These are phyloP conservation scores for Hirudo medicinalis DNA, from an alignment of 1,140 invertebrate genomes.

Conservation along the genomic window DNA sequence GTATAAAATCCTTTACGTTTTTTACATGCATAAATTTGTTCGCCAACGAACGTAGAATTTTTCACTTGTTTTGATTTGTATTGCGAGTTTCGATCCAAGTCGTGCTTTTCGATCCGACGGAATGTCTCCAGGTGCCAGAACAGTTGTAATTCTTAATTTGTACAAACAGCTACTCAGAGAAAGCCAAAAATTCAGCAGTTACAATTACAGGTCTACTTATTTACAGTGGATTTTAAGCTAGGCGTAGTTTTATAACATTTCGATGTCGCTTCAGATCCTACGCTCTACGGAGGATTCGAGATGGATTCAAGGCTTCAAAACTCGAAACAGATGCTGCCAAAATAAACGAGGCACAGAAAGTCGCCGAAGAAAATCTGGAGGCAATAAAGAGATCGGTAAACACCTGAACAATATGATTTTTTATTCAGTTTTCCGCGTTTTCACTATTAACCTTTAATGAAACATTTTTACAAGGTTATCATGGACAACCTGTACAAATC, in stretches of 20 bases:
- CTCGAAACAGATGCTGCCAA: not conserved
- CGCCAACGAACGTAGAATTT: too few species aligned
- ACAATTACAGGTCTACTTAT: slow-evolving; percentile 7
- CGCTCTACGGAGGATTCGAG: not conserved
- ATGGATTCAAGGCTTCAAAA: slow-evolving; percentile 5
- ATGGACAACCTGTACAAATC: not conserved
- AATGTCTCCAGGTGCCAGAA: not conserved
- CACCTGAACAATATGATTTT: not conserved
- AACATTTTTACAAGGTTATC: slow-evolving; percentile 9
- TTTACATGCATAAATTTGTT: too few species aligned
- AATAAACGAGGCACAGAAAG: not conserved
- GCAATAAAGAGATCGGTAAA: not conserved
- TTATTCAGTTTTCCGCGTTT: not conserved
- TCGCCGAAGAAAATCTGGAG: not conserved
- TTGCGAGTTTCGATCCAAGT: too few species aligned
- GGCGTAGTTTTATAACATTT: not conserved
- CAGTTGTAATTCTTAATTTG: not conserved
- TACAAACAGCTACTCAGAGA: slow-evolving; percentile 1
- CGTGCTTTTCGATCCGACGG: not conserved
- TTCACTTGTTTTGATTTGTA: too few species aligned
- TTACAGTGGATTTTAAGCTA: not conserved
- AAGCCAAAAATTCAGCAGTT: slow-evolving; percentile 8
- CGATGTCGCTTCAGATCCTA: not conserved
- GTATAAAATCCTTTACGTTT: too few species aligned
- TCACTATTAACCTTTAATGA: not conserved